phyloP scores from a whole-genome alignment of 1,140 invertebrate species.

The Pomacea maculata region DNA sequence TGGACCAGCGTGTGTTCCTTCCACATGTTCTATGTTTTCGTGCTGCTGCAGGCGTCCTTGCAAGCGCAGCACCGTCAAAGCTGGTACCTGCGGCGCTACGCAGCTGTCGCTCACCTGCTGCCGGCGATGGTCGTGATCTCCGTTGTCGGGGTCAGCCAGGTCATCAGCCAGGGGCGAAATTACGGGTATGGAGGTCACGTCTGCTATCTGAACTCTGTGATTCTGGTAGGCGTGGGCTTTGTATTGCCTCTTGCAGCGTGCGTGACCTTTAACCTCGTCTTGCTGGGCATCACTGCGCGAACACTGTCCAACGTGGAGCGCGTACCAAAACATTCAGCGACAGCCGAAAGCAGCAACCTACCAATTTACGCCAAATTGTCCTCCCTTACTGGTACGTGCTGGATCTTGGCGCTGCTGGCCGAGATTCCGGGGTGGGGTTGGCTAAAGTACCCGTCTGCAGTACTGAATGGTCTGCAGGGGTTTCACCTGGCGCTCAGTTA shows the following conservation, averaged over 20 bases:
- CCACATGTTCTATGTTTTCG: conserved; percentile 68
- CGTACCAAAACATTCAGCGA: conserved; percentile 19
- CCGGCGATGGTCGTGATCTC: conserved; percentile 26
- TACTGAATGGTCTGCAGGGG: conserved; percentile 71
- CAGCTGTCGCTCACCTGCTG: conserved; percentile 19
- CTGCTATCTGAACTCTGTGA: conserved; percentile 37
- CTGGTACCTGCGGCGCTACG: conserved; percentile 36
- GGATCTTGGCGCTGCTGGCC: conserved; percentile 44
- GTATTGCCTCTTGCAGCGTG: conserved; percentile 38
- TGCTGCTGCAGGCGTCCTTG: conserved; percentile 19
- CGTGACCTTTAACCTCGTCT: conserved; percentile 33
- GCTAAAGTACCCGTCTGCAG: conserved; percentile 70
- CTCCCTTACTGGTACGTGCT: conserved; percentile 39
- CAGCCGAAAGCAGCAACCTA: conserved; percentile 29
- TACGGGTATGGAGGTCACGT: conserved; percentile 38
- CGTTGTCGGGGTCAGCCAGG: conserved; percentile 19
- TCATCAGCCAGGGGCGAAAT: conserved; percentile 10
- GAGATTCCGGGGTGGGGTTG: conserved; percentile 28
- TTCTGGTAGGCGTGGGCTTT: conserved; percentile 36
- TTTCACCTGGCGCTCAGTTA: conserved; percentile 71
- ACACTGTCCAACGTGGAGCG: conserved; percentile 20
- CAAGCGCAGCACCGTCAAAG: not conserved
- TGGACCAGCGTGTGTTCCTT: conserved; percentile 93
- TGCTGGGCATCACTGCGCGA: conserved; percentile 33
- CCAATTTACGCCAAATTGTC: conserved; percentile 41